A percentile compares a stretch with the other conserved stretches of the same genome.
These are phyloP conservation scores for Phalloptychus januarius DNA, from an alignment of 2,797 vertebrate species.

Conservation along the genomic window DNA sequence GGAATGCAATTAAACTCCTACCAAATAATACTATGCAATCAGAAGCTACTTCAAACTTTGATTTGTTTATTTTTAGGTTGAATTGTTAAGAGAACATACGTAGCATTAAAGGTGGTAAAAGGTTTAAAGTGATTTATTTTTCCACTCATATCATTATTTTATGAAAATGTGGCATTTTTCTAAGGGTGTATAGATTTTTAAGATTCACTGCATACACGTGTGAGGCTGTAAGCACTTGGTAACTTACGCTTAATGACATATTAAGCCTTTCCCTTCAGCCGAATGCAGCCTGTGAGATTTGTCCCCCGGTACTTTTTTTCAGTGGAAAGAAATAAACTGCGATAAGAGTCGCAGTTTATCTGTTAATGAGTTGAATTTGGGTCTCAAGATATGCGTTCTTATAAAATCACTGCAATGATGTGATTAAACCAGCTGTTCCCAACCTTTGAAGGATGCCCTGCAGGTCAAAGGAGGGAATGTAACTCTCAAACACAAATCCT, in stretches of 20 bases:
- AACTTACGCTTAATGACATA: constrained; percentile 24
- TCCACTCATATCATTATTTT: background rate
- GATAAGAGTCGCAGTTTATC: constrained; percentile 19
- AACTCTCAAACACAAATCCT: constrained; percentile 1
- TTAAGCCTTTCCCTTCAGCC: constrained; percentile 5
- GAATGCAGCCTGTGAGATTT: constrained; percentile 26
- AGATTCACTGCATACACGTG: constrained; percentile 21
- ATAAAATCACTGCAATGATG: constrained; percentile 5
- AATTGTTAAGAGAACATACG: background rate
- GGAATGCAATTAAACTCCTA: background rate
- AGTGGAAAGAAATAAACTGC: constrained; percentile 45
- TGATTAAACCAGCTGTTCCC: constrained; percentile 2
- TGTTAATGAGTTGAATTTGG: constrained; percentile 26
- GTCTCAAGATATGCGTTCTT: background rate
- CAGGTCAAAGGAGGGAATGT: background rate
- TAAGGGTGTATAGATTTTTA: background rate
- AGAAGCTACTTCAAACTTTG: background rate
- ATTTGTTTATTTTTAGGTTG: background rate
- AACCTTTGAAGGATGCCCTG: constrained; percentile 2
- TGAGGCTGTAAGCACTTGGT: constrained; percentile 39
- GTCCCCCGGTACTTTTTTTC: constrained; percentile 21
- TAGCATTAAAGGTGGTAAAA: background rate
- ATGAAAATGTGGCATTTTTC: background rate
- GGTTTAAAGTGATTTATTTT: background rate
- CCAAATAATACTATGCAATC: background rate